Percentiles rank a stretch among this genome's conserved stretches.
Evolutionary conservation across 2,888 invertebrate genomes (phyloP).

Genomic region (Drosophila kanekoi): DNA sequence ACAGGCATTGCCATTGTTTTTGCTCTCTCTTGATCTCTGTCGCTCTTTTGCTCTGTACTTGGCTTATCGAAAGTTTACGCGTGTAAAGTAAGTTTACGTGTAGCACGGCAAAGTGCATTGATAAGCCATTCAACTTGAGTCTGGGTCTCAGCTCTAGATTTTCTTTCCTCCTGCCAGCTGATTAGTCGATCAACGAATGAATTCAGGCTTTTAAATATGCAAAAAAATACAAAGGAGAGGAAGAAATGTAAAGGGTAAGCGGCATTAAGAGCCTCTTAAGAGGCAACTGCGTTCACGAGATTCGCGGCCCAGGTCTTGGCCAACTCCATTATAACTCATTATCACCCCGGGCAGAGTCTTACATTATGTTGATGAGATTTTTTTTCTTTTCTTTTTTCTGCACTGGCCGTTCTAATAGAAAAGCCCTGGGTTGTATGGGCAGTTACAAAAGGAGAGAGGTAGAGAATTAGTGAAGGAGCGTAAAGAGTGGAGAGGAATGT

Average conservation of each 20-base stretch:
- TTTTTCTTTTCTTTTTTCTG: constrained; percentile 54
- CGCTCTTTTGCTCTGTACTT: not conserved
- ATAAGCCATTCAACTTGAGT: constrained; percentile 49
- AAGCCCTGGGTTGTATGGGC: constrained; percentile 54
- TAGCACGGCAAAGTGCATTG: constrained; percentile 78
- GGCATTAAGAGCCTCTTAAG: constrained; percentile 72
- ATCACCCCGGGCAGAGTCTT: constrained; percentile 85
- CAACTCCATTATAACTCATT: constrained; percentile 85
- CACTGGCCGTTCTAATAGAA: constrained; percentile 70
- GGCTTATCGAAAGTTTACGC: constrained; percentile 69
- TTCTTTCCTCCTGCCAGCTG: constrained; percentile 59
- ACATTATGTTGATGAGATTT: constrained; percentile 84
- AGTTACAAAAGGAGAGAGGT: constrained; percentile 4
- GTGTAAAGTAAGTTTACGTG: constrained; percentile 81
- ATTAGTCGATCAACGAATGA: constrained; percentile 72
- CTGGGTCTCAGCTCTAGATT: constrained; percentile 29
- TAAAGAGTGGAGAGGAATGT: not conserved
- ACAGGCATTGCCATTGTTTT: constrained; percentile 19
- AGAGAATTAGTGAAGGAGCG: constrained; percentile 1
- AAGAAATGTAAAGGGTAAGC: constrained; percentile 40
- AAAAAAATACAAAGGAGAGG: constrained; percentile 31
- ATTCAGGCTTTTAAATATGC: constrained; percentile 74
- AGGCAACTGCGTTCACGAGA: constrained; percentile 39
- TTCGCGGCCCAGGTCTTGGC: constrained; percentile 38
- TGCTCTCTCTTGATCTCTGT: constrained; percentile 7